Evolutionary conservation across 2,113 vertebrate species (phyloP).

Genomic region (Pseudois nayaur): DNA sequence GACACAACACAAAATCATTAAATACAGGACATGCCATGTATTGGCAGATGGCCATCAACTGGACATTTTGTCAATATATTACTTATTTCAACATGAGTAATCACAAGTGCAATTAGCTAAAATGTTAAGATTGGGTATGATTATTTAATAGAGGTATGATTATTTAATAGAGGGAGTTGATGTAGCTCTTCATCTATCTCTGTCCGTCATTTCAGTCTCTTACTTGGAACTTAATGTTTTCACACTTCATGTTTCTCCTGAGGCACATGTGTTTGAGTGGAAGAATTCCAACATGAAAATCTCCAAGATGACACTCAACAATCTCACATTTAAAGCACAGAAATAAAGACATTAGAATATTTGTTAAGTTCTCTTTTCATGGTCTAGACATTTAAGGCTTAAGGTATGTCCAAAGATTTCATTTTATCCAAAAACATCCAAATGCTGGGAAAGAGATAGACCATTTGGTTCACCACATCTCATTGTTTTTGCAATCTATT

Average conservation of each 20-base stretch:
- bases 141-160: background rate
- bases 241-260: background rate
- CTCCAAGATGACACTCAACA: background rate
- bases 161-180: background rate
- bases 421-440: background rate
- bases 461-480: constrained; percentile 49
- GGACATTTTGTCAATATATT: rapidly evolving
- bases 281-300: constrained; percentile 13
- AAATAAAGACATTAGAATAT: background rate
- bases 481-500: constrained; percentile 63
- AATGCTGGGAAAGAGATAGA: background rate
- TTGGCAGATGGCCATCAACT: no score
- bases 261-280: background rate
- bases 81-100: background rate
- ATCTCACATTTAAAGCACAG: background rate
- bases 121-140: rapidly evolving
- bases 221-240: constrained; percentile 13
- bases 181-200: background rate
- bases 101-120: background rate
- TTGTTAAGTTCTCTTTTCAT: background rate
- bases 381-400: background rate
- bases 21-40: background rate
- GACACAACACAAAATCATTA: background rate
- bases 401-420: constrained; percentile 33
- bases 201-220: background rate